Evolutionary conservation across 2,888 invertebrate species (phyloP), one percentile per base, ranked within the genome.

Genomic region (Drosophila tripunctata): DNA sequence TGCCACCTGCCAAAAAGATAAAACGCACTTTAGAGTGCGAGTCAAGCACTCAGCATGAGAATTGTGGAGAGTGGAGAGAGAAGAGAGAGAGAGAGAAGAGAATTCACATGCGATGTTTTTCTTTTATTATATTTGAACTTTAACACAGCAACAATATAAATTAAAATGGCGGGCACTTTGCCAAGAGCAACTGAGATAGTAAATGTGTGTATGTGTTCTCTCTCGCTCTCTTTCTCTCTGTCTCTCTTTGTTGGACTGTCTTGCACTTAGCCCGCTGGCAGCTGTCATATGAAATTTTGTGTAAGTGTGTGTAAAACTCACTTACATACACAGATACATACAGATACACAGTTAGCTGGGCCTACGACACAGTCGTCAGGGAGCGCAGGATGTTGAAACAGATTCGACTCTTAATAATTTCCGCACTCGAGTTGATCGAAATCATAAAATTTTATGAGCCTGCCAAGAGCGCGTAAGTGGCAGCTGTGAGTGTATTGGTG

Each of bases 401-500:
- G 85, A 87, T 88, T 88, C 85, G 75, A 81, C 78, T 85, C 79
- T 81, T 88, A 88, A 88, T 87, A 88, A 88, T 88, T 87, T 88
- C 88, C 85, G 88, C 87, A 87, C 85, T 88, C 88, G 83, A 87
- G 81, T 85, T 88, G 87, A 88, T 88, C 87, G 88, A 87, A 87
- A 88, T 87, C 87, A 88, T 87, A 87, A 87, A 85, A 88, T 85
- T 87, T 87, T 87, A 87, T 88, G 87, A 87, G 85, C 71, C 70
- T 71, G 78, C 74, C 78, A 82, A 80, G 71, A 76, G 71, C 75
- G 73, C 63, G 73, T 74, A 76, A 86, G 69, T 82, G 74, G 51
- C 51, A 66, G 33, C 60, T 48, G 41, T 60, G 58, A 40, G 30
- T 48, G 60, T 52, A 51, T 56, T 27, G 58, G 35, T 38, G 14